These are phyloP conservation scores for Pseudomyrmex pallidus DNA, from an alignment of 1,140 invertebrate species.

Conservation along the genomic window DNA sequence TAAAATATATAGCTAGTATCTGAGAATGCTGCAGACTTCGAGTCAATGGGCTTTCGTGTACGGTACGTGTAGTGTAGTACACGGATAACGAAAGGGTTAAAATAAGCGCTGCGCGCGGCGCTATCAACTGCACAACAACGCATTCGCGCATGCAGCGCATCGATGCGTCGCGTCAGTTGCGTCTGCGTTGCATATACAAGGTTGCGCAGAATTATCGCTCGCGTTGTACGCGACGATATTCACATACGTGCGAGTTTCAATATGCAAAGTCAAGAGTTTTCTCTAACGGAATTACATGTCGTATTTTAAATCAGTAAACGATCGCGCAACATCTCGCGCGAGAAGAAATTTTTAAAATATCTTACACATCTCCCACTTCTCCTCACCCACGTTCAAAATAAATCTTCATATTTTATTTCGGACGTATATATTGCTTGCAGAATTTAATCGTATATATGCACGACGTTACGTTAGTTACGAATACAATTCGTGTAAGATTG, in stretches of 20 bases:
- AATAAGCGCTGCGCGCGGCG: conserved; percentile 27
- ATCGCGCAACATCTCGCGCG: neutral
- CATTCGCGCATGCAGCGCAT: conserved; percentile 42
- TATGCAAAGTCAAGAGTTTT: neutral
- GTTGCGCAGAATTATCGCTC: conserved; percentile 6
- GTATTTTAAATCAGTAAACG: neutral
- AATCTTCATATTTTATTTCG: neutral
- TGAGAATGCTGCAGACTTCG: neutral
- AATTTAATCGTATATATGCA: too few relatives aligned
- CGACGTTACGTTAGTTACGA: too few relatives aligned
- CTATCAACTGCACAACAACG: conserved; percentile 27
- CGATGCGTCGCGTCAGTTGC: conserved; percentile 20
- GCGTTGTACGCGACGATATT: neutral
- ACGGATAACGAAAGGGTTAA: conserved; percentile 40
- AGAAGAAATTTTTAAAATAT: neutral
- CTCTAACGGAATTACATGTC: neutral
- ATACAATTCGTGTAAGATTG: neutral
- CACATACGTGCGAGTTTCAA: too few relatives aligned
- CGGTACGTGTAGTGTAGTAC: neutral
- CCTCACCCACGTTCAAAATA: neutral
- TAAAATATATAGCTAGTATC: too few relatives aligned
- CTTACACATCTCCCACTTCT: neutral
- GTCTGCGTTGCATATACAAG: conserved; percentile 20
- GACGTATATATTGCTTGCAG: too few relatives aligned
- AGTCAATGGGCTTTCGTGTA: conserved; percentile 1